These are phyloP conservation scores for Canis aureus DNA, from an alignment of 2,113 vertebrate genomes.

Conservation along the genomic window DNA sequence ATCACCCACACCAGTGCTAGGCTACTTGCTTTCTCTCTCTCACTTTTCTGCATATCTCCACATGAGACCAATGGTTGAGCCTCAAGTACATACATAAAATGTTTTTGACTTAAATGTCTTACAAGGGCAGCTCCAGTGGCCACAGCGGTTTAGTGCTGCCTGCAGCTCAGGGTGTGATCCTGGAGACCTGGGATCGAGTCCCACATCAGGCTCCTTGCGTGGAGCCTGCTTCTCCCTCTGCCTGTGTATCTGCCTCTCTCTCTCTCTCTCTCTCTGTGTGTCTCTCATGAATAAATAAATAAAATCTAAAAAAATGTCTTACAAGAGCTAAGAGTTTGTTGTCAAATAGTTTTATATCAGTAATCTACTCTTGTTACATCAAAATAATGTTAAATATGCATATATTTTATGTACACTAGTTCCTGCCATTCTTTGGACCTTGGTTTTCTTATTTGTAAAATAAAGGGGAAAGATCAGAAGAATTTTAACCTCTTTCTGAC, in stretches of 20 bases:
- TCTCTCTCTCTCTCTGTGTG: too few species aligned
- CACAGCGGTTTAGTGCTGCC: too few species aligned
- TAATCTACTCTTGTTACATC: background rate
- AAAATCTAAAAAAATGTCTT: background rate
- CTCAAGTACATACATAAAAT: background rate
- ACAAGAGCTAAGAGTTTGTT: background rate
- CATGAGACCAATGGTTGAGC: background rate
- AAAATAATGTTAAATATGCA: background rate
- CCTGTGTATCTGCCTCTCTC: too few species aligned
- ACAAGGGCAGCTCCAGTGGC: background rate
- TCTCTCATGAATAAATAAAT: too few species aligned
- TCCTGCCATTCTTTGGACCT: background rate
- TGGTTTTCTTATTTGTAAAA: slow-evolving; percentile 1
- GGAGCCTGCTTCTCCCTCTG: too few species aligned
- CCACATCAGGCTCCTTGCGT: too few species aligned
- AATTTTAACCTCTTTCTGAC: background rate
- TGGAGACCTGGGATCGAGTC: too few species aligned
- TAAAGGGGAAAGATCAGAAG: background rate
- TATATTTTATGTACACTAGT: background rate
- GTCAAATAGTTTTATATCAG: background rate
- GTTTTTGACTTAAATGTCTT: background rate
- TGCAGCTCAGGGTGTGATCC: too few species aligned
- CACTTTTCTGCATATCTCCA: background rate
- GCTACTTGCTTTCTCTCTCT: background rate
- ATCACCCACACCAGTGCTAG: background rate